Percentiles rank a stretch among this genome's conserved stretches.
Evolutionary conservation across 2,888 invertebrate genomes (phyloP).

Genomic region (Melanotus villosus): DNA sequence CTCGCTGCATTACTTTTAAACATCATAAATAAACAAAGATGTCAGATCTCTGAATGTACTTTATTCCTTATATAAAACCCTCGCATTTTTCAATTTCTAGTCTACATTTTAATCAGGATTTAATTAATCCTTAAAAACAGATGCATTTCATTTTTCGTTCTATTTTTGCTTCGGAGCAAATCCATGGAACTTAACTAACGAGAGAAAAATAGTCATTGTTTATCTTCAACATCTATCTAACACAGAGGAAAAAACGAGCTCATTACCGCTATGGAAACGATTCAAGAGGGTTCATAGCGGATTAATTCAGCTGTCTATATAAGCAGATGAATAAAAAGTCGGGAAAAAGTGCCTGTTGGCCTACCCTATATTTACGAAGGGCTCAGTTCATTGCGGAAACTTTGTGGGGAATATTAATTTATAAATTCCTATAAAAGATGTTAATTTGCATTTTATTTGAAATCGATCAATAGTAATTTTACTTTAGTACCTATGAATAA

Average conservation of each 20-base stretch:
- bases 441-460: background rate
- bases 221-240: too few species aligned
- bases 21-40: too few species aligned
- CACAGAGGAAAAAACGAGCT: background rate
- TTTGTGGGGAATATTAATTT: slow-evolving; percentile 10
- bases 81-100: too few species aligned
- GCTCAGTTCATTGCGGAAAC: slow-evolving; percentile 6
- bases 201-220: too few species aligned
- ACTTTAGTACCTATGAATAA: background rate
- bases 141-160: too few species aligned
- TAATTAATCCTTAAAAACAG: too few species aligned
- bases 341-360: background rate
- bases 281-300: background rate
- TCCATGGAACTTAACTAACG: too few species aligned
- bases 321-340: slow-evolving; percentile 8
- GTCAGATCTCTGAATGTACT: too few species aligned
- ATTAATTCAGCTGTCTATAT: background rate
- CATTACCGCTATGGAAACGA: background rate
- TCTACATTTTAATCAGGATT: too few species aligned
- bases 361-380: background rate
- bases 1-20: too few species aligned
- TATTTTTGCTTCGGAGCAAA: too few species aligned
- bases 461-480: background rate
- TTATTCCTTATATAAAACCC: too few species aligned
- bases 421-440: background rate